Conservation (phyloP, 2,113 vertebrate genomes). For the Syrrhaptes paradoxus region DNA sequence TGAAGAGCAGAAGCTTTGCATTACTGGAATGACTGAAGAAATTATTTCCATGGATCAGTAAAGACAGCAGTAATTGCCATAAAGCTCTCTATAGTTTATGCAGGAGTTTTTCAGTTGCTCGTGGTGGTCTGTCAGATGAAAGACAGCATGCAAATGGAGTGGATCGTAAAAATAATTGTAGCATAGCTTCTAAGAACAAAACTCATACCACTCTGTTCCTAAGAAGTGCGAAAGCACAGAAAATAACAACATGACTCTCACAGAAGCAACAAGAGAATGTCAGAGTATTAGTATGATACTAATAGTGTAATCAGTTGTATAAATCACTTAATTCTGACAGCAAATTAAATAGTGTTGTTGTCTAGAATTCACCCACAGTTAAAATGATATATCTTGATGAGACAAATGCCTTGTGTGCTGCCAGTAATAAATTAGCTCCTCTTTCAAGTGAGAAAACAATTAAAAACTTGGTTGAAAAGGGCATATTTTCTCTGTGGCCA, state of each 20-base stretch:
- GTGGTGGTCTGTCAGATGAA: not conserved
- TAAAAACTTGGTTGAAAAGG: conserved; percentile 64
- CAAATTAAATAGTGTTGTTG: conserved; percentile 44
- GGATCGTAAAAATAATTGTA: not conserved
- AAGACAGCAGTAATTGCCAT: conserved; percentile 19
- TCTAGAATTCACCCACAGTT: conserved; percentile 29
- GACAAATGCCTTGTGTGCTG: conserved; percentile 36
- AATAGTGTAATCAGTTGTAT: conserved; percentile 22
- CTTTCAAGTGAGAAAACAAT: conserved; percentile 68
- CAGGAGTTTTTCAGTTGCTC: not conserved
- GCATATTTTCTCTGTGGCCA: conserved; percentile 59
- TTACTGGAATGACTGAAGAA: conserved; percentile 9
- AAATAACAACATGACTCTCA: not conserved
- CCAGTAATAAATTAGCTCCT: conserved; percentile 58
- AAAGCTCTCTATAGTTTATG: not conserved
- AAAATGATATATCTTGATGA: conserved; percentile 47
- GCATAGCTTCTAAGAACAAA: not conserved
- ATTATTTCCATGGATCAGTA: conserved; percentile 22
- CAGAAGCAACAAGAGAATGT: not conserved
- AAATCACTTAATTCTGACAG: conserved; percentile 60
- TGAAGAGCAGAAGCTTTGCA: conserved; percentile 16
- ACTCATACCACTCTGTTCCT: not conserved
- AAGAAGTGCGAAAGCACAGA: not conserved
- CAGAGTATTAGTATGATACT: not conserved
- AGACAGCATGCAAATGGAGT: not conserved